A percentile compares a stretch with the other conserved stretches of the same genome.
phyloP scores from a whole-genome alignment of 2,113 vertebrate species.

The Rattus rattus region DNA sequence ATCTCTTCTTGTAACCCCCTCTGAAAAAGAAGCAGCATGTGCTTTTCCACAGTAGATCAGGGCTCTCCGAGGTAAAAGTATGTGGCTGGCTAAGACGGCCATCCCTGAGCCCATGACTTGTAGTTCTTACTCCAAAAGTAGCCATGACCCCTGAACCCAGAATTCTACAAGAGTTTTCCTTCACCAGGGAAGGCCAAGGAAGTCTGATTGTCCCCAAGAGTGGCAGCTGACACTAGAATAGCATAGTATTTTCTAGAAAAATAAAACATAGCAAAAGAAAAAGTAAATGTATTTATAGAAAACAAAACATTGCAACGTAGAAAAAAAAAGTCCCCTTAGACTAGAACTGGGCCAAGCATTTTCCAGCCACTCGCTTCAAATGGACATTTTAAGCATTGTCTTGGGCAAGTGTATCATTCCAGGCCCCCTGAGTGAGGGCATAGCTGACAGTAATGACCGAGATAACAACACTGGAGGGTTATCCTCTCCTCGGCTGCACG shows the following conservation, averaged over 20 bases:
- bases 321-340: background rate
- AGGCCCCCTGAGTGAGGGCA: background rate
- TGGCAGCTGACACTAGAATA: background rate
- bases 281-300: background rate
- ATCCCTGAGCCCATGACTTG: background rate
- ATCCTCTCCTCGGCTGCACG: background rate
- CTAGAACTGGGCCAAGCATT: background rate
- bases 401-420: background rate
- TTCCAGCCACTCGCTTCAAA: background rate
- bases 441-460: background rate
- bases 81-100: background rate
- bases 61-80: background rate
- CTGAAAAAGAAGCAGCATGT: background rate
- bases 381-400: background rate
- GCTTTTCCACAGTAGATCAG: background rate
- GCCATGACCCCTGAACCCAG: background rate
- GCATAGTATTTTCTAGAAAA: constrained; percentile 6
- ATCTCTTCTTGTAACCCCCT: background rate
- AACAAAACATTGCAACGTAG: background rate
- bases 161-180: constrained; percentile 27
- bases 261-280: background rate
- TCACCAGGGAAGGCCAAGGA: constrained; percentile 36
- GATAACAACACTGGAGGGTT: background rate
- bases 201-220: background rate
- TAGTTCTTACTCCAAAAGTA: constrained; percentile 33